Percentiles rank a stretch among this genome's conserved stretches.
These are phyloP conservation scores for Nymphalis urticae DNA, from an alignment of 2,888 invertebrate species.

Conservation along the genomic window DNA sequence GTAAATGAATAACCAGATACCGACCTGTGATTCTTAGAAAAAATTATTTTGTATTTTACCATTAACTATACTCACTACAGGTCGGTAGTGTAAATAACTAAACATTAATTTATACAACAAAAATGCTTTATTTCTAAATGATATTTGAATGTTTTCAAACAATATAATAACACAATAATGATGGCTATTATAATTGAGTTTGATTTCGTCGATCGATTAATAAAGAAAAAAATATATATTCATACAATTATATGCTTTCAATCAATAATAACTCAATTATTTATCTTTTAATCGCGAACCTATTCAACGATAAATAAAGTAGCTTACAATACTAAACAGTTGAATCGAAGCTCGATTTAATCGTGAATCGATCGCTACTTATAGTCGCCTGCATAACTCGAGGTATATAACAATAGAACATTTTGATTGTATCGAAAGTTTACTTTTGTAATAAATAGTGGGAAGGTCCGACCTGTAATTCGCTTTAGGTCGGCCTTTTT, in stretches of 20 bases:
- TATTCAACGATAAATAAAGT: not conserved
- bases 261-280: not conserved
- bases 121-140: too few species aligned
- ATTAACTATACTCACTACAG: too few species aligned
- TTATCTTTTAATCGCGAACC: not conserved
- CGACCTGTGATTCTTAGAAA: too few species aligned
- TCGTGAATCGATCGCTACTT: not conserved
- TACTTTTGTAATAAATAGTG: constrained; percentile 12
- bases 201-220: too few species aligned
- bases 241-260: not conserved
- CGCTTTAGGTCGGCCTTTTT: constrained; percentile 12
- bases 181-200: too few species aligned
- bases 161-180: too few species aligned
- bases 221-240: too few species aligned
- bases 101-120: too few species aligned
- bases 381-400: not conserved
- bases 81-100: too few species aligned
- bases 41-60: too few species aligned
- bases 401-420: not conserved
- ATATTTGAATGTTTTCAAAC: too few species aligned
- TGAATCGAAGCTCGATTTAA: not conserved
- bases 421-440: constrained; percentile 25
- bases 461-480: constrained; percentile 16
- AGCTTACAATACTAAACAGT: not conserved
- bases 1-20: too few species aligned